Conservation (phyloP, 2,888 invertebrate species). For the Blastobasis lacticolella region DNA sequence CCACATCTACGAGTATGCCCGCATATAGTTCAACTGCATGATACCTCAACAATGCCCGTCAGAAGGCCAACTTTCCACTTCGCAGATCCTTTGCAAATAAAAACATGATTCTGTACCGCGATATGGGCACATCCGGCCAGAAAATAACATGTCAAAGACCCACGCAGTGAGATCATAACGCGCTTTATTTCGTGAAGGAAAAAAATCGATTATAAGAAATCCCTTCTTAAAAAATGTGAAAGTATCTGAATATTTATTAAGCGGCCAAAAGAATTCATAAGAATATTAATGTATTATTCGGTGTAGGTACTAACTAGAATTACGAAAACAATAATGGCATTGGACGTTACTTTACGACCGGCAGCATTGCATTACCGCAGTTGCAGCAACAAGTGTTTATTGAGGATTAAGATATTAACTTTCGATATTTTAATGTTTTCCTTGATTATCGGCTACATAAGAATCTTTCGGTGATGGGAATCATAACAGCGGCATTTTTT, state of each 20-base stretch:
- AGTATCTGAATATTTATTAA: slow-evolving; percentile 57
- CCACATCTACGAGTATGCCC: background rate
- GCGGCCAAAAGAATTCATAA: slow-evolving; percentile 34
- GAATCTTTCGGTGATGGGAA: no score
- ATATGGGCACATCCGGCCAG: slow-evolving; percentile 33
- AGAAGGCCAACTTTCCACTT: slow-evolving; percentile 54
- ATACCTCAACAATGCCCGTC: slow-evolving; percentile 27
- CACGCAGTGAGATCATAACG: slow-evolving; percentile 29
- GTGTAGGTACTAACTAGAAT: slow-evolving; percentile 18
- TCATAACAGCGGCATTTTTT: no score
- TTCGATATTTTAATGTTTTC: slow-evolving; percentile 38
- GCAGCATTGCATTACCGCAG: background rate
- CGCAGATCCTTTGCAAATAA: slow-evolving; percentile 42
- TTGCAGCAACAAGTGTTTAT: background rate
- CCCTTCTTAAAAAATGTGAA: slow-evolving; percentile 40
- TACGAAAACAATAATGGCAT: slow-evolving; percentile 43
- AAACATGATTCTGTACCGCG: slow-evolving; percentile 40
- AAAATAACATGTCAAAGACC: slow-evolving; percentile 19
- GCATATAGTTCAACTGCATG: slow-evolving; percentile 6
- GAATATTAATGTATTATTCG: slow-evolving; percentile 3
- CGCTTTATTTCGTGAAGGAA: background rate
- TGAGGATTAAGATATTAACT: slow-evolving; percentile 16
- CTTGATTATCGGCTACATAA: no score
- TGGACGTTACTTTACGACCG: slow-evolving; percentile 50
- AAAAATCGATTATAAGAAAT: slow-evolving; percentile 7